Base-by-base conservation (phyloP, 1,140 invertebrate genomes). In the Brachionus asplanchnoidis region DNA sequence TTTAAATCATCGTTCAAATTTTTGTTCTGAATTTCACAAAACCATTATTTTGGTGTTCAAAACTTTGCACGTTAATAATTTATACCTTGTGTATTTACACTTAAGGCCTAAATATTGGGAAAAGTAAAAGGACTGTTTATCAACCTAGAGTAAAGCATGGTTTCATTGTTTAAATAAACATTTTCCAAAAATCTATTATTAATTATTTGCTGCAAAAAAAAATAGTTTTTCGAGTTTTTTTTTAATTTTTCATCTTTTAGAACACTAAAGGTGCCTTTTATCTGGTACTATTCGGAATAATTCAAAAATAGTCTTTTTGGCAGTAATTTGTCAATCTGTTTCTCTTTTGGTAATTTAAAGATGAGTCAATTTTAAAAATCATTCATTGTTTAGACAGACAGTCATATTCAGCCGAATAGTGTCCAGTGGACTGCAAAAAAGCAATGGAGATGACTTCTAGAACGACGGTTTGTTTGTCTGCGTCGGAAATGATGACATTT, bases 321-420 rank as follows among this genome's bases (percentile, higher is more conserved):
- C 79, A 82, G 79, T 82, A 82, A 82, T 82, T 66, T 82, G 79
- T 65, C 79, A 82, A 82, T 82, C 17, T 26, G 2, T 40, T 36
- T 68, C 12, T 82, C 53, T 65, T 32, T 68, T 82, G 36, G 7
- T 40, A 17, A 12, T 60, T 20, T 23, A 20, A 14, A 11, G 11
- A 32, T 26, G 46, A 14, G 53, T 26, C 53, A 7, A 23, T 65
- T 60, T 82, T 82, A 28, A 65, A 32, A 60, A 42, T 65, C 6
- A 82, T 82, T 82, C 42, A 14, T 65, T 82, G 60, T 82, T 82
- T 68, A 82, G 79, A 82, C 26, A 82, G 53, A 82, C 79, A 26
- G 79, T 53, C 32, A 82, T 82, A 42, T 82, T 65, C 44, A 82
- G 79, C 53, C 79, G 79, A 3, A 82, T 82, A 7, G 79, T 82